phyloP scores from a whole-genome alignment of 2,888 invertebrate genomes.

The Aphrophora alni region DNA sequence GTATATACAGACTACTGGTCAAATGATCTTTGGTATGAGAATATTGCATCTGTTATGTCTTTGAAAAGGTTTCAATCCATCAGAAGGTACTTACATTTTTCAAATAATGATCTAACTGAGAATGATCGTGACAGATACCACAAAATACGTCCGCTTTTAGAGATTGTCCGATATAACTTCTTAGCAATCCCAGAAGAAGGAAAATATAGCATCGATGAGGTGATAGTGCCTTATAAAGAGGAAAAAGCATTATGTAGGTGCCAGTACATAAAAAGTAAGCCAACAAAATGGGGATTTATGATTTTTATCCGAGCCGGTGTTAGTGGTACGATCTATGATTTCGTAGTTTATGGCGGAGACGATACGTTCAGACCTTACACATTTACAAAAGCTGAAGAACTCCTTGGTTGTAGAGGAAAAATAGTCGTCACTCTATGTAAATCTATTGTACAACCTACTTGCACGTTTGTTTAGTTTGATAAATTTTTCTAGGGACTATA shows the following conservation, averaged over 20 bases:
- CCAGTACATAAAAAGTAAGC: slow-evolving; percentile 52
- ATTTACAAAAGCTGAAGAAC: slow-evolving; percentile 35
- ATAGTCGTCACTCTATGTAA: neutral
- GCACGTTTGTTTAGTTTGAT: neutral
- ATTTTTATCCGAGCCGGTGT: slow-evolving; percentile 53
- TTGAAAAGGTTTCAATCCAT: slow-evolving; percentile 7
- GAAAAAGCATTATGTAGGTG: slow-evolving; percentile 52
- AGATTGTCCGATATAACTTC: neutral
- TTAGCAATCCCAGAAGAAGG: slow-evolving; percentile 47
- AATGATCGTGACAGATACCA: neutral
- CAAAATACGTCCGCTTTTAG: neutral
- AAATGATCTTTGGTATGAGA: neutral
- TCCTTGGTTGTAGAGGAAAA: neutral
- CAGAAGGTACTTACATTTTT: neutral
- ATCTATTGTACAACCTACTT: neutral
- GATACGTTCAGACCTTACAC: slow-evolving; percentile 44
- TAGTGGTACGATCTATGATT: slow-evolving; percentile 54
- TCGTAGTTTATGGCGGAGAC: slow-evolving; percentile 52
- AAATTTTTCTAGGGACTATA: neutral
- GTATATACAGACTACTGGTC: neutral
- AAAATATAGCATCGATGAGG: slow-evolving; percentile 52
- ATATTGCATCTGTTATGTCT: neutral
- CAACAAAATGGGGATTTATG: slow-evolving; percentile 50
- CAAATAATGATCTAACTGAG: neutral
- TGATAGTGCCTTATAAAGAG: slow-evolving; percentile 54